A percentile compares a stretch with the other conserved stretches of the same genome.
Conservation (phyloP, 2,888 invertebrate genomes). For the Pogonocherus hispidulus region DNA sequence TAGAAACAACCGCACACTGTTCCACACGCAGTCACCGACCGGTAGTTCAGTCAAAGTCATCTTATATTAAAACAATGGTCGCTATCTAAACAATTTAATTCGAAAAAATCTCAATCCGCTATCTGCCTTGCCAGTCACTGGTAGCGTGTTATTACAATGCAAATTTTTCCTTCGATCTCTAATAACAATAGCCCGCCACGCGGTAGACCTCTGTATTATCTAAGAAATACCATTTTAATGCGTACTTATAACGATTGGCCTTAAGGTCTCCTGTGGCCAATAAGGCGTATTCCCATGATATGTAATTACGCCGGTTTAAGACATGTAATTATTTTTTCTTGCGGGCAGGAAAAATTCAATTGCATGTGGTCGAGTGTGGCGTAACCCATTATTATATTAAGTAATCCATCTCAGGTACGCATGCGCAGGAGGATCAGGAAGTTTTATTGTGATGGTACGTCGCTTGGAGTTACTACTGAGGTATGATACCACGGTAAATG, state of each 20-base stretch:
- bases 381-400: background rate
- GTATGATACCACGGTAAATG: too few relatives aligned
- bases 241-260: slow-evolving; percentile 5
- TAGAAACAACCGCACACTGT: too few relatives aligned
- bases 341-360: background rate
- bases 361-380: background rate
- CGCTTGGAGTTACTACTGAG: too few relatives aligned
- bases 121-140: background rate
- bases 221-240: slow-evolving; percentile 14
- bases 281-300: slow-evolving; percentile 1
- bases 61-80: background rate
- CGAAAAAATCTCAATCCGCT: background rate
- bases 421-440: background rate
- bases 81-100: background rate
- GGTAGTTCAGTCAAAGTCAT: background rate
- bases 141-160: background rate
- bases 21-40: background rate
- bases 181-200: slow-evolving; percentile 13
- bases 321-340: slow-evolving; percentile 26
- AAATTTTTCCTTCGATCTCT: background rate
- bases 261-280: background rate
- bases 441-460: too few relatives aligned
- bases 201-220: slow-evolving; percentile 3
- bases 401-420: background rate
- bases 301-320: slow-evolving; percentile 24